Evolutionary conservation across 2,888 invertebrate genomes (phyloP).

Genomic region (Thysanoteuthis rhombus): DNA sequence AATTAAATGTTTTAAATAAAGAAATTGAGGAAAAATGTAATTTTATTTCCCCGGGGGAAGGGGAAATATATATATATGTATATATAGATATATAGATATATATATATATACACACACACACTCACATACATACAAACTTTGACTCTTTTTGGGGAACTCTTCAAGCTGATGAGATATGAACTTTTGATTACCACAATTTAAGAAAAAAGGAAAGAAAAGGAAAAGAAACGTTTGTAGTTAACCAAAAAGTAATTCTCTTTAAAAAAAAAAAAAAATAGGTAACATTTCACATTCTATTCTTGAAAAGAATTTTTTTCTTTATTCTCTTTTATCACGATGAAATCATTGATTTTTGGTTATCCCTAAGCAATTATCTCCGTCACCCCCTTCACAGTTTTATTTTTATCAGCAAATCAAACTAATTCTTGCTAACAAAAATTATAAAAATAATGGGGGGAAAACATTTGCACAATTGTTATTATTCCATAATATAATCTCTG

Average conservation of each 20-base stretch:
- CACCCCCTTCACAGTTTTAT: neutral
- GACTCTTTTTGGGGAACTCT: neutral
- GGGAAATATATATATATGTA: neutral
- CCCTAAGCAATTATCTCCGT: neutral
- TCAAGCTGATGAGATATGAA: neutral
- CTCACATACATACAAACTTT: neutral
- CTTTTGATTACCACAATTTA: neutral
- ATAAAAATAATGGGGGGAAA: neutral
- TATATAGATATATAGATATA: no score
- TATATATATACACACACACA: no score
- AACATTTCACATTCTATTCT: neutral
- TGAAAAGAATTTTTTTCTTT: neutral
- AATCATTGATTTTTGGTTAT: neutral
- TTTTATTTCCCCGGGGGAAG: neutral
- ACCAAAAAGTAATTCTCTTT: neutral
- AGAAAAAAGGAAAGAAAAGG: neutral
- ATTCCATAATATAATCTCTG: neutral
- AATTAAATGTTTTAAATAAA: neutral
- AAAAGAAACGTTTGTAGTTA: neutral
- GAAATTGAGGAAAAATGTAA: constrained; percentile 1
- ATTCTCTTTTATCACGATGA: neutral
- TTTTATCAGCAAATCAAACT: neutral
- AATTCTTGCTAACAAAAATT: neutral
- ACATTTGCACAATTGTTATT: neutral
- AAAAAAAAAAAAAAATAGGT: neutral